These are phyloP conservation scores for Dromococcyx pavoninus DNA, from an alignment of 2,797 vertebrate species.

Conservation along the genomic window DNA sequence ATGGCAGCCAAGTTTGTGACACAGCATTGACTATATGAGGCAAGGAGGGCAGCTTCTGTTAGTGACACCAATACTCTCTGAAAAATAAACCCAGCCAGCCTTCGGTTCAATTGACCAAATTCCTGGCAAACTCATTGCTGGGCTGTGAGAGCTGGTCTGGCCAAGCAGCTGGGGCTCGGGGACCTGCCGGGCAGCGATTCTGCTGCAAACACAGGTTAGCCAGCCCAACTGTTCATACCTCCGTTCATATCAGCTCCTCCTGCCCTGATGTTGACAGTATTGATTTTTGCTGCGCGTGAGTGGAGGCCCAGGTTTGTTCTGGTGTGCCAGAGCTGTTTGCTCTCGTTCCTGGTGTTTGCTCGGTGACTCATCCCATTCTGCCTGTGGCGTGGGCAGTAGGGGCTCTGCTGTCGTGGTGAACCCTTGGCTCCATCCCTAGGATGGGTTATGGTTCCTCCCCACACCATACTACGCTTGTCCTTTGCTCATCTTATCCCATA, in stretches of 20 bases:
- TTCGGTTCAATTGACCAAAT: not conserved
- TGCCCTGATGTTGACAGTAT: not conserved
- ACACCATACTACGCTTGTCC: rapidly evolving
- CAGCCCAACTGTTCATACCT: not conserved
- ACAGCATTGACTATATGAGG: not conserved
- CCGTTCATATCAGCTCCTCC: not conserved
- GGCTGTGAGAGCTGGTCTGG: too few relatives aligned
- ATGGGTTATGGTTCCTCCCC: not conserved
- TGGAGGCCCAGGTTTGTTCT: not conserved
- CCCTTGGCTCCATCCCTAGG: not conserved
- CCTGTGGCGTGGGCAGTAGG: not conserved
- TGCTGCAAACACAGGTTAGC: not conserved
- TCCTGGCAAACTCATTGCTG: not conserved
- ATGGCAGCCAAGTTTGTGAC: not conserved
- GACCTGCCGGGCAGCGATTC: not conserved
- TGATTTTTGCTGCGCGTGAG: not conserved
- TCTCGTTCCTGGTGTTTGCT: not conserved
- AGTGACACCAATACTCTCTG: not conserved
- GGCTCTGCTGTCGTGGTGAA: not conserved
- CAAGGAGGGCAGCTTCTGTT: not conserved
- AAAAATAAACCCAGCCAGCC: not conserved
- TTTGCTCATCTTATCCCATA: not conserved
- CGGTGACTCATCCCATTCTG: rapidly evolving
- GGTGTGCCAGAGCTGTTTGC: not conserved
- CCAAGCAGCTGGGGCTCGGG: rapidly evolving